These are phyloP conservation scores for Lasioglossum lativentre DNA, from an alignment of 2,888 invertebrate genomes.

Conservation along the genomic window DNA sequence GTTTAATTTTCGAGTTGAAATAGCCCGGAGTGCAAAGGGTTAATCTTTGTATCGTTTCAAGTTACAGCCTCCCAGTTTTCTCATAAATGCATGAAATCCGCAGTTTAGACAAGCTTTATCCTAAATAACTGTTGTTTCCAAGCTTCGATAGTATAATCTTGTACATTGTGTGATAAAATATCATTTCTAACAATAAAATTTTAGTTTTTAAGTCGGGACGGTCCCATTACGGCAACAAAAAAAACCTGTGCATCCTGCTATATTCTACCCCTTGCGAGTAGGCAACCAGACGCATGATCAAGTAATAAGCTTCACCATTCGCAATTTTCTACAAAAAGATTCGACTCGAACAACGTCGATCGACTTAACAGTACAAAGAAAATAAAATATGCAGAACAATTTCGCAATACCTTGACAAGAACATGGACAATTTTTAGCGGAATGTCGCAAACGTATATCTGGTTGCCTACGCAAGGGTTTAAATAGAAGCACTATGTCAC, in stretches of 20 bases:
- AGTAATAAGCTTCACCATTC: background rate
- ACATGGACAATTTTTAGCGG: background rate
- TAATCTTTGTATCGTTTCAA: no score
- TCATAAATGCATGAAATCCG: no score
- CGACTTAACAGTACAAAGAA: no score
- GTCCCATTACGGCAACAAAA: background rate
- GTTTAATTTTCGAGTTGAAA: no score
- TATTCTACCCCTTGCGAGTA: background rate
- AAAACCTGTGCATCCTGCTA: background rate
- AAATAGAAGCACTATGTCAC: background rate
- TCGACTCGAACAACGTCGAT: background rate
- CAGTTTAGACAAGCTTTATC: no score
- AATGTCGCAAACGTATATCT: background rate
- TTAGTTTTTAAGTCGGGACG: background rate
- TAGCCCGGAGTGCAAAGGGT: no score
- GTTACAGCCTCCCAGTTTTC: no score
- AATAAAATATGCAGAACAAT: background rate
- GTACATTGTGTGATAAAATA: background rate
- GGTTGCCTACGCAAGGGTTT: background rate
- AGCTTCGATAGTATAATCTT: no score
- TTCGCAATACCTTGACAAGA: background rate
- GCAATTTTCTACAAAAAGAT: background rate
- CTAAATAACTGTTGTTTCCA: no score
- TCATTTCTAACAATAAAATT: background rate
- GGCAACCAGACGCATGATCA: background rate